Conservation (phyloP, 2,888 invertebrate genomes). For the Dynastes tityus region DNA sequence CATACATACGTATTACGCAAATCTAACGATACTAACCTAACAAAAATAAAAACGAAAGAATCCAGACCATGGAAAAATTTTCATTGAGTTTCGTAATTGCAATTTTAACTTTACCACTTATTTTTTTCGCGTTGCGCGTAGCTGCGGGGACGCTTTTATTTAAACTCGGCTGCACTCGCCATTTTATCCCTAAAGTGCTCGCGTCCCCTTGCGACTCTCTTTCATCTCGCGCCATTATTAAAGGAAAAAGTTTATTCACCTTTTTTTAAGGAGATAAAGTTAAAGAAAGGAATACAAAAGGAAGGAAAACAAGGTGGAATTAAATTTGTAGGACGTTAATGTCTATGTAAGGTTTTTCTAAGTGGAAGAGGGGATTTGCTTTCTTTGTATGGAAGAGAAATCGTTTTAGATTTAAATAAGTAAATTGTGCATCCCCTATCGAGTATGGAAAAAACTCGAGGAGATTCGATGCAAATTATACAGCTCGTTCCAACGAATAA, state of each 20-base stretch:
- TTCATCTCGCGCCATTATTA: slow-evolving; percentile 40
- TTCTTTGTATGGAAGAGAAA: slow-evolving; percentile 7
- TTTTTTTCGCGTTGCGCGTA: slow-evolving; percentile 26
- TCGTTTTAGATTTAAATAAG: slow-evolving; percentile 30
- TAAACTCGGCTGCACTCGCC: slow-evolving; percentile 5
- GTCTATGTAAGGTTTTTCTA: slow-evolving; percentile 11
- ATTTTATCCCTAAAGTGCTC: slow-evolving; percentile 20
- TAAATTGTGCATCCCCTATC: background rate
- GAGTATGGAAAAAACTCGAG: background rate
- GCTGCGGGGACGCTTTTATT: slow-evolving; percentile 9
- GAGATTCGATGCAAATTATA: too few relatives aligned
- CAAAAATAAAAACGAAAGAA: slow-evolving; percentile 5
- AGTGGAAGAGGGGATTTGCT: background rate
- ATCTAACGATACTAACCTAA: background rate
- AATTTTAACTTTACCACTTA: slow-evolving; percentile 37
- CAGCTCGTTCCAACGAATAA: background rate
- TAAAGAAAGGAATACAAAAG: slow-evolving; percentile 27
- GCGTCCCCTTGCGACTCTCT: slow-evolving; percentile 12
- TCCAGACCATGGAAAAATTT: background rate
- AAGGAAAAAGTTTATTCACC: slow-evolving; percentile 44
- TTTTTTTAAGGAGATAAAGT: slow-evolving; percentile 29
- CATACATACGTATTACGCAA: background rate
- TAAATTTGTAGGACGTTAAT: slow-evolving; percentile 43
- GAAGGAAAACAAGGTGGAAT: slow-evolving; percentile 36
- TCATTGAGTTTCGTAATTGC: slow-evolving; percentile 28